Conservation (phyloP, 2,888 invertebrate species). For the Ecdyonurus torrentis region DNA sequence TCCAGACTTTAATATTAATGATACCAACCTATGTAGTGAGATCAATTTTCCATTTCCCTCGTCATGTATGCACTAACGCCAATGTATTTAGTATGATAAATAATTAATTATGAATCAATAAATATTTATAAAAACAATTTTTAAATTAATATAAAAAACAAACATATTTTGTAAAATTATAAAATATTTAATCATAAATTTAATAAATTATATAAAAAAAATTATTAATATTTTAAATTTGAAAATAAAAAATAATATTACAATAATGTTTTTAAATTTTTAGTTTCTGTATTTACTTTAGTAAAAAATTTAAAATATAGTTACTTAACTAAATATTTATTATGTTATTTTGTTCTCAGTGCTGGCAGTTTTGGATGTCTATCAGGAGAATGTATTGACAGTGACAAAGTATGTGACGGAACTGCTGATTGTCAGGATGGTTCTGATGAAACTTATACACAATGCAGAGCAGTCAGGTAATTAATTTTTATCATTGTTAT, state of each 20-base stretch:
- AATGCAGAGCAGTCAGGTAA: not conserved
- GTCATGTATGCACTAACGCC: too few relatives aligned
- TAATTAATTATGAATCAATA: too few relatives aligned
- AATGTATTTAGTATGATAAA: too few relatives aligned
- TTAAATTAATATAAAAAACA: too few relatives aligned
- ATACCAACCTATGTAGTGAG: too few relatives aligned
- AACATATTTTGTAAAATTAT: not conserved
- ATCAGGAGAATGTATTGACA: constrained; percentile 6
- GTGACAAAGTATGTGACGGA: constrained; percentile 6
- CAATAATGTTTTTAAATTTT: not conserved
- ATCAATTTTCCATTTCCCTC: too few relatives aligned
- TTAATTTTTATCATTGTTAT: too few relatives aligned
- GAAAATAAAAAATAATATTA: too few relatives aligned
- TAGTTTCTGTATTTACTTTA: not conserved
- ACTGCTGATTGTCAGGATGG: constrained; percentile 6
- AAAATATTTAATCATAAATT: not conserved
- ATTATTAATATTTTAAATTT: too few relatives aligned
- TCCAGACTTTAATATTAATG: too few relatives aligned
- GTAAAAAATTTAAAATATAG: not conserved
- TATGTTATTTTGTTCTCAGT: constrained; percentile 3
- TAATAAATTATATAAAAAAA: too few relatives aligned
- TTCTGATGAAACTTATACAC: constrained; percentile 6
- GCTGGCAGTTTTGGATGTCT: constrained; percentile 4
- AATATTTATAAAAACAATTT: too few relatives aligned
- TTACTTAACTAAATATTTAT: not conserved